These are phyloP conservation scores for Macaca fascicularis DNA, from an alignment of 2,113 vertebrate genomes.

Conservation along the genomic window DNA sequence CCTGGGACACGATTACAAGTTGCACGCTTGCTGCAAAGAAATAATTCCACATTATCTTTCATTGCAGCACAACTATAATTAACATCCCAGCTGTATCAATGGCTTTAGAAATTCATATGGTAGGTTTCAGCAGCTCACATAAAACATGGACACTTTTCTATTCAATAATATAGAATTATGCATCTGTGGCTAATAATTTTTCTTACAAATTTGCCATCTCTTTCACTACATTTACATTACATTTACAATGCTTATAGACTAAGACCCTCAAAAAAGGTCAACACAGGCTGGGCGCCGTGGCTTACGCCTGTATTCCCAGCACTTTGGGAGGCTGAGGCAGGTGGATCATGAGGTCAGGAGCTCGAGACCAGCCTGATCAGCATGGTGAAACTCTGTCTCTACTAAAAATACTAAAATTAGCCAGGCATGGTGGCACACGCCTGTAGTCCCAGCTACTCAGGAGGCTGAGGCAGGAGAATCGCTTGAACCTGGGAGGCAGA, in stretches of 20 bases:
- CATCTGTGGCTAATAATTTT: not conserved
- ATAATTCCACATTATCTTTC: not conserved
- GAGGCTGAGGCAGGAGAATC: too few relatives aligned
- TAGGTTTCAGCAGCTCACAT: not conserved
- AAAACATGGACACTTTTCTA: slow-evolving; percentile 3
- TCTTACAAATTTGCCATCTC: not conserved
- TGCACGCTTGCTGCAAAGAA: not conserved
- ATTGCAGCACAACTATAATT: slow-evolving; percentile 35
- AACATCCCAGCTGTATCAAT: slow-evolving; percentile 36
- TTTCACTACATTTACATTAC: not conserved
- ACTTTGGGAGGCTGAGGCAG: too few relatives aligned
- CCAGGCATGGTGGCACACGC: too few relatives aligned
- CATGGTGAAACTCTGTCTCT: too few relatives aligned
- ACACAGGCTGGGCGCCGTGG: too few relatives aligned
- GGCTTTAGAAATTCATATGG: slow-evolving; percentile 2
- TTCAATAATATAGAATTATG: not conserved
- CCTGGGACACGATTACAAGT: not conserved
- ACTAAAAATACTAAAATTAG: too few relatives aligned
- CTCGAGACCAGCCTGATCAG: too few relatives aligned
- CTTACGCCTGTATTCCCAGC: too few relatives aligned
- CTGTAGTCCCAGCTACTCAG: too few relatives aligned
- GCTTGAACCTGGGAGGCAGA: too few relatives aligned
- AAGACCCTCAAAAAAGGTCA: not conserved
- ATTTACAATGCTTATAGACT: not conserved
- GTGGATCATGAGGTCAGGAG: too few relatives aligned